phyloP scores from a whole-genome alignment of 2,888 invertebrate species.

The Stenoptilia bipunctidactyla region DNA sequence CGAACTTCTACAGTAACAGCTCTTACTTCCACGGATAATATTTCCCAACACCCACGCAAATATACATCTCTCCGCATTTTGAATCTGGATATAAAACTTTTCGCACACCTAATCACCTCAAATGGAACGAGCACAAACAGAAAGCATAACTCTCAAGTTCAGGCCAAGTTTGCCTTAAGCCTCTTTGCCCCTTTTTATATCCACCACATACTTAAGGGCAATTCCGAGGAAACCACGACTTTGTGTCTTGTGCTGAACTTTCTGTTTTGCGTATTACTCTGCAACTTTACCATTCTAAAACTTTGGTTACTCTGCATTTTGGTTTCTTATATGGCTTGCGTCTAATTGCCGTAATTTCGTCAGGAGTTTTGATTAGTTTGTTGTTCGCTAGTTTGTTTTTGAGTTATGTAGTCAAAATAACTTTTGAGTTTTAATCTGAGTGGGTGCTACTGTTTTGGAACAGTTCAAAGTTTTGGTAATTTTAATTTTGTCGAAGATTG shows the following conservation, averaged over 20 bases:
- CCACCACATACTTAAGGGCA: conserved; percentile 60
- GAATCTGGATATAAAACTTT: conserved; percentile 28
- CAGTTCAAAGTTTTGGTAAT: no score
- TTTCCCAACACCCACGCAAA: background rate
- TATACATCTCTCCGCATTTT: conserved; percentile 1
- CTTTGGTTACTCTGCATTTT: background rate
- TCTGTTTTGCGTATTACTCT: conserved; percentile 20
- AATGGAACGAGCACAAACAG: conserved; percentile 49
- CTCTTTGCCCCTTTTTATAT: conserved; percentile 50
- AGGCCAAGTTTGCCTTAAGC: conserved; percentile 44
- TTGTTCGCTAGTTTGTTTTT: conserved; percentile 1
- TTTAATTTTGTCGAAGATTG: no score
- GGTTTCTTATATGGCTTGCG: background rate
- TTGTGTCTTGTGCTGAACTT: conserved; percentile 21
- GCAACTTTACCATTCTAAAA: conserved; percentile 11
- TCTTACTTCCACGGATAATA: no score
- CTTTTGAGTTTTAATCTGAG: no score
- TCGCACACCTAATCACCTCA: conserved; percentile 49
- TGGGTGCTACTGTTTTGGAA: no score
- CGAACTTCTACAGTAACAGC: no score
- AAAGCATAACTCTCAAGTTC: conserved; percentile 45
- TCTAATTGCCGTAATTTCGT: background rate
- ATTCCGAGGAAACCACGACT: conserved; percentile 38
- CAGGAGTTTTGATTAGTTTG: background rate
- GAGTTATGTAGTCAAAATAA: background rate